A percentile compares a stretch with the other conserved stretches of the same genome.
Evolutionary conservation across 1,140 invertebrate genomes (phyloP).

Genomic region (Drosophila neocordata): DNA sequence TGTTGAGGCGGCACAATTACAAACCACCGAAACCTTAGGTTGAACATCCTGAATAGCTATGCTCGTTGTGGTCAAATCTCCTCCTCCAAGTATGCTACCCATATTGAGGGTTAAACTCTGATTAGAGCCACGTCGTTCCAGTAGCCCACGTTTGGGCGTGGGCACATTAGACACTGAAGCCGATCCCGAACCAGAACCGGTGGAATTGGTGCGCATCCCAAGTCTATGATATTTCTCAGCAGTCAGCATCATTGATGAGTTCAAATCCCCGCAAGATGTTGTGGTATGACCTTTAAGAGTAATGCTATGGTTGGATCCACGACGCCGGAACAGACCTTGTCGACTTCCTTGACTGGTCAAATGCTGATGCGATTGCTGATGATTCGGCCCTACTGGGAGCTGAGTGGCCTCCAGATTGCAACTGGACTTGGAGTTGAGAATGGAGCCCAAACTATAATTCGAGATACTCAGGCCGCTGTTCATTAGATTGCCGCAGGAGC

Average conservation of each 20-base stretch:
- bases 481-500: constrained; percentile 77
- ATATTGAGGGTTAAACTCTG: constrained; percentile 91
- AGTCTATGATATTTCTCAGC: constrained; percentile 49
- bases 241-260: constrained; percentile 73
- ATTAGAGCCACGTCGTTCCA: constrained; percentile 92
- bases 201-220: constrained; percentile 49
- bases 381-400: constrained; percentile 5
- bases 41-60: constrained; percentile 41
- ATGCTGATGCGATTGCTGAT: constrained; percentile 19
- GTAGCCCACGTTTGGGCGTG: constrained; percentile 86
- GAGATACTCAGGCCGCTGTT: constrained; percentile 73
- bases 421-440: constrained; percentile 73
- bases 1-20: constrained; percentile 67
- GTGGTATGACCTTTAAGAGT: constrained; percentile 84
- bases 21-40: constrained; percentile 53
- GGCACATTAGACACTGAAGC: constrained; percentile 52
- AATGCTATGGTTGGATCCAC: constrained; percentile 95
- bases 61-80: constrained; percentile 14
- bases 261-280: constrained; percentile 82
- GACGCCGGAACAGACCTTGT: constrained; percentile 89
- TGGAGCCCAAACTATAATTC: constrained; percentile 72
- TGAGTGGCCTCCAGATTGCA: constrained; percentile 59
- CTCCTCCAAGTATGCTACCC: constrained; percentile 66
- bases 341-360: constrained; percentile 74
- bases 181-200: constrained; percentile 45